Conservation (phyloP, 2,888 invertebrate genomes). For the Globia sparganii region DNA sequence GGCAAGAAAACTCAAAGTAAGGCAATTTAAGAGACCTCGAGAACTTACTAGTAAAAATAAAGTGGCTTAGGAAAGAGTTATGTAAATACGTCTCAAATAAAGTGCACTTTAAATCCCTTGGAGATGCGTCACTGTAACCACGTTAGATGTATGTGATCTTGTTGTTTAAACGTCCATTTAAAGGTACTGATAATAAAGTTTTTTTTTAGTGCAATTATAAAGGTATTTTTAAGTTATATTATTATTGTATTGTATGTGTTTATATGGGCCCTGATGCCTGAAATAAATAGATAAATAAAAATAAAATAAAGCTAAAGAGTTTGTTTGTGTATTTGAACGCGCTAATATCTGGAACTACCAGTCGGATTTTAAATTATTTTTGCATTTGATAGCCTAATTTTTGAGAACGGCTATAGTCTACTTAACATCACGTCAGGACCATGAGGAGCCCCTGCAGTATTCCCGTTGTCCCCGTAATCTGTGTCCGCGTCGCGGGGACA, state of each 20-base stretch:
- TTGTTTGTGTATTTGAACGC: not conserved
- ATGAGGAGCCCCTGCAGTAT: not conserved
- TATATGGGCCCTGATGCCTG: too few species aligned
- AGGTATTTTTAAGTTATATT: too few species aligned
- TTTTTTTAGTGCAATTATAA: too few species aligned
- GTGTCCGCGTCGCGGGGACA: too few species aligned
- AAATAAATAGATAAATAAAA: too few species aligned
- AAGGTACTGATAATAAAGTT: too few species aligned
- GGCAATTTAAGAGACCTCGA: not conserved
- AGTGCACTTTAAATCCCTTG: constrained; percentile 54
- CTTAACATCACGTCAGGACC: not conserved
- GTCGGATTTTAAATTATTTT: not conserved
- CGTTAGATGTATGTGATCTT: constrained; percentile 13
- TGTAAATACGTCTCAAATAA: constrained; percentile 55
- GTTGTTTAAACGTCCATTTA: not conserved
- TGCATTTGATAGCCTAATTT: not conserved
- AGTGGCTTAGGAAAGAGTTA: constrained; percentile 49
- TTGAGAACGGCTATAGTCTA: not conserved
- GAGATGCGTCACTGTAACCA: constrained; percentile 29
- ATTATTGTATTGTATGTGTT: too few species aligned
- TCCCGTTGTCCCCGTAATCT: too few species aligned
- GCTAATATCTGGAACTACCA: not conserved
- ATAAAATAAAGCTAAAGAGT: too few species aligned
- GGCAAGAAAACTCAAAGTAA: not conserved
- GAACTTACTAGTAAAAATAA: constrained; percentile 34